phyloP scores from a whole-genome alignment of 1,140 invertebrate species.

The Drosophila sulfurigaster region DNA sequence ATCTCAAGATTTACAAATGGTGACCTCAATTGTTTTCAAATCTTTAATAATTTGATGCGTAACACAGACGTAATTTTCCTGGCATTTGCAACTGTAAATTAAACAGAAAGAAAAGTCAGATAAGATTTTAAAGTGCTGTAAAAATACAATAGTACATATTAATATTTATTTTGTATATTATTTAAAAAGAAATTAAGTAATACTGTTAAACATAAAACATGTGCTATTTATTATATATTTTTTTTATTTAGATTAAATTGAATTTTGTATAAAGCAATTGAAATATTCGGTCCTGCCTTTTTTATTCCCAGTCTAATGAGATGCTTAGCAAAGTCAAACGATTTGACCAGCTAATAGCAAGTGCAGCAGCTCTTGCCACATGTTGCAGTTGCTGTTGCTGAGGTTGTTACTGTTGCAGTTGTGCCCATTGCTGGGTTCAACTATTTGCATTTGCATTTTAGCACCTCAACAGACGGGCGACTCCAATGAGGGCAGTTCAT shows the following conservation, averaged over 20 bases:
- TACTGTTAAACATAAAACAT: no score
- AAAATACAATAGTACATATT: no score
- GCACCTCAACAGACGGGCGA: slow-evolving; percentile 59
- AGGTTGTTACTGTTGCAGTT: slow-evolving; percentile 37
- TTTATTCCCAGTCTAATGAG: slow-evolving; percentile 8
- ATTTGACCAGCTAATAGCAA: slow-evolving; percentile 57
- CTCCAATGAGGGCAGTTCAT: not conserved
- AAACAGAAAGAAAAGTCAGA: not conserved
- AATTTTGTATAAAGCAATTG: no score
- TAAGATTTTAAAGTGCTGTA: no score
- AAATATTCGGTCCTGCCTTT: not conserved
- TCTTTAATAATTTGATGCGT: not conserved
- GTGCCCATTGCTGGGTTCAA: slow-evolving; percentile 42
- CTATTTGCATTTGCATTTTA: slow-evolving; percentile 83
- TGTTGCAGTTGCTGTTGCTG: slow-evolving; percentile 33
- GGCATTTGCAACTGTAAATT: not conserved
- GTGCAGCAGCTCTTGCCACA: slow-evolving; percentile 30
- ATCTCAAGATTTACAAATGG: not conserved
- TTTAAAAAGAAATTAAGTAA: no score
- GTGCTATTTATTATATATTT: no score
- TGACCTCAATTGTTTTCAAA: slow-evolving; percentile 21
- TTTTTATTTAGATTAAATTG: no score
- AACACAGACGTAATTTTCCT: not conserved
- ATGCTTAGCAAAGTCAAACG: slow-evolving; percentile 52
- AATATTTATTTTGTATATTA: no score